Conservation (phyloP, 2,888 invertebrate species). For the Trachelus stipa region DNA sequence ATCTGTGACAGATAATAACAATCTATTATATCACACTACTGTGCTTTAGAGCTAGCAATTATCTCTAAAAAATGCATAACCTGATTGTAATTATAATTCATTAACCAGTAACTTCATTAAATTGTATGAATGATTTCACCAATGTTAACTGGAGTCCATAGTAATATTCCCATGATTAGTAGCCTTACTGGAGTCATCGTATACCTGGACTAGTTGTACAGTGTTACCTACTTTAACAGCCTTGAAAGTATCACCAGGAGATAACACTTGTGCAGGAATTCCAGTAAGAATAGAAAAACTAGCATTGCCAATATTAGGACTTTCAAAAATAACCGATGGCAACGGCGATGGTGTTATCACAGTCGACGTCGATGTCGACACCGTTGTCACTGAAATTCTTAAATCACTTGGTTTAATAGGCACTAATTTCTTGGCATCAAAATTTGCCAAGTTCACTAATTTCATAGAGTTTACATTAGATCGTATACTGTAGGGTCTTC, state of each 20-base stretch:
- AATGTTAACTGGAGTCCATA: slow-evolving; percentile 17
- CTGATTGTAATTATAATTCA: not conserved
- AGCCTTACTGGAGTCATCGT: slow-evolving; percentile 26
- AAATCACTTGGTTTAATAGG: slow-evolving; percentile 45
- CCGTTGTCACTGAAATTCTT: slow-evolving; percentile 30
- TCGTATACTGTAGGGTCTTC: slow-evolving; percentile 35
- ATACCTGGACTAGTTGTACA: slow-evolving; percentile 49
- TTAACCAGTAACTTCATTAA: slow-evolving; percentile 12
- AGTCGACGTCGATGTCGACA: not conserved
- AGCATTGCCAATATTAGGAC: slow-evolving; percentile 22
- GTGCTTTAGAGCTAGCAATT: not conserved
- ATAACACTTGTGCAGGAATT: slow-evolving; percentile 41
- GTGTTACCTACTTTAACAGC: slow-evolving; percentile 55
- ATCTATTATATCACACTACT: slow-evolving; percentile 15
- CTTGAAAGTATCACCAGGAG: slow-evolving; percentile 51
- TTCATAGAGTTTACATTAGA: slow-evolving; percentile 35
- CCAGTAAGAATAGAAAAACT: slow-evolving; percentile 43
- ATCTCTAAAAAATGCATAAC: not conserved
- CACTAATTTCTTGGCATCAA: slow-evolving; percentile 46
- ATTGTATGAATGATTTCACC: slow-evolving; percentile 1
- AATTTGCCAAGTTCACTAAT: slow-evolving; percentile 43
- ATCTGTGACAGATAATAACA: slow-evolving; percentile 7
- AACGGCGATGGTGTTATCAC: slow-evolving; percentile 22
- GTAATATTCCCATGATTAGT: slow-evolving; percentile 12
- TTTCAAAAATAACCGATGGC: slow-evolving; percentile 30